Percentiles rank a stretch among this genome's conserved stretches.
phyloP scores from a whole-genome alignment of 1,140 invertebrate genomes.

The Bombus haemorrhoidalis region DNA sequence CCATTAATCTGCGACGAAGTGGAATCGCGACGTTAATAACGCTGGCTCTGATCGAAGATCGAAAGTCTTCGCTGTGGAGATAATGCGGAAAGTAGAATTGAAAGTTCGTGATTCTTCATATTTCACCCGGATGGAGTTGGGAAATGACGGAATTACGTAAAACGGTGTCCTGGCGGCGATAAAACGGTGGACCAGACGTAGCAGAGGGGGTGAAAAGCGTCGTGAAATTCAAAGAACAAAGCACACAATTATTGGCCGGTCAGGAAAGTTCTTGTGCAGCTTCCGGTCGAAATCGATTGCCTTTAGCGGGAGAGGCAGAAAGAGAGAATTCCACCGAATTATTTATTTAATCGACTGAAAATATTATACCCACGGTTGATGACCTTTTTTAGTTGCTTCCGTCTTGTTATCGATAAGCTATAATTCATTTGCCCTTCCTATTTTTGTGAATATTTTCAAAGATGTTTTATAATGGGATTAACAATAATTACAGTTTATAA shows the following conservation, averaged over 20 bases:
- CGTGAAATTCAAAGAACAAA: constrained; percentile 20
- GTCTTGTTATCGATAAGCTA: background rate
- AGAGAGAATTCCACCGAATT: background rate
- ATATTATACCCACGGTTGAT: background rate
- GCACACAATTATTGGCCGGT: constrained; percentile 17
- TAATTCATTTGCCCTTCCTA: fast-evolving
- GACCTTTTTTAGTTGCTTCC: background rate
- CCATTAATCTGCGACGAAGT: constrained; percentile 23
- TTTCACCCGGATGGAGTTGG: background rate
- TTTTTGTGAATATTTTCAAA: background rate
- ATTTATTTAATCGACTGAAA: background rate
- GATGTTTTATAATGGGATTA: background rate
- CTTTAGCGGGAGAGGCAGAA: too few relatives aligned
- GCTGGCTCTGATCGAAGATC: constrained; percentile 37
- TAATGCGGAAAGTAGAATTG: constrained; percentile 26
- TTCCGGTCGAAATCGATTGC: background rate
- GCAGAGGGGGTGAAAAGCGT: background rate
- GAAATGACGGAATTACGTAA: constrained; percentile 26
- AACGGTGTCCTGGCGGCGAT: background rate
- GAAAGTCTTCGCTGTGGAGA: constrained; percentile 23
- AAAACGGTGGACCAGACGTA: background rate
- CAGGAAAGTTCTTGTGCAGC: background rate
- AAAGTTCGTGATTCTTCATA: constrained; percentile 46
- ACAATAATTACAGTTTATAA: too few relatives aligned
- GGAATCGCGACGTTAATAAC: constrained; percentile 46